Percentiles rank a stretch among this genome's conserved stretches.
These are phyloP conservation scores for Masnerella sp. DNA, from an alignment of 2,888 invertebrate genomes.

Conservation along the genomic window DNA sequence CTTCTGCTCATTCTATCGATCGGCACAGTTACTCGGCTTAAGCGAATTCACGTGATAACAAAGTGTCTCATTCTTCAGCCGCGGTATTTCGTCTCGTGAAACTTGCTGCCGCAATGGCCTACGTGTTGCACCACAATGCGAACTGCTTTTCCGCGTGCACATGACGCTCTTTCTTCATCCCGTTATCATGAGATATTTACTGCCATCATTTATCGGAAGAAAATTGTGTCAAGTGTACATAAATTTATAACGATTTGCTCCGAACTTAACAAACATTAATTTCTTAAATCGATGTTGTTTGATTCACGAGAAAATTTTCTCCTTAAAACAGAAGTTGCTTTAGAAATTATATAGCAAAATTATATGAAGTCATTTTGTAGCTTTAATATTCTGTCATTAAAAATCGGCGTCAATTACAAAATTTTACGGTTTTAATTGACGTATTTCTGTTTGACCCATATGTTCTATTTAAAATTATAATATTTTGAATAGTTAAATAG, in stretches of 20 bases:
- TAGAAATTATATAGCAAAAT: too few relatives aligned
- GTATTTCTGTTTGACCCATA: too few relatives aligned
- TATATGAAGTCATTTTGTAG: too few relatives aligned
- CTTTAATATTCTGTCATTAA: too few relatives aligned
- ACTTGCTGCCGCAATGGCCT: constrained; percentile 18
- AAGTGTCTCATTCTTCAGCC: constrained; percentile 38
- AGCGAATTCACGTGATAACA: constrained; percentile 46
- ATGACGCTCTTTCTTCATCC: neutral
- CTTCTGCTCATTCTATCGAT: constrained; percentile 46
- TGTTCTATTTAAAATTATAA: too few relatives aligned
- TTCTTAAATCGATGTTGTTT: too few relatives aligned
- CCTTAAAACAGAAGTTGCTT: too few relatives aligned
- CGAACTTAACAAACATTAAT: neutral
- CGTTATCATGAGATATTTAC: constrained; percentile 13
- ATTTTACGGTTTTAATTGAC: too few relatives aligned
- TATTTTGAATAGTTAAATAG: too few relatives aligned
- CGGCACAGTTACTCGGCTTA: constrained; percentile 44
- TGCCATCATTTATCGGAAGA: constrained; percentile 6
- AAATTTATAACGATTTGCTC: constrained; percentile 4
- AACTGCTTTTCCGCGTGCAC: neutral
- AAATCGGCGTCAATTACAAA: too few relatives aligned
- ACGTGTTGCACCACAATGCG: constrained; percentile 26
- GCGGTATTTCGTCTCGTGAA: constrained; percentile 30
- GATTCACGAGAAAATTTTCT: too few relatives aligned
- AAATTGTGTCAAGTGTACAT: constrained; percentile 17